Conservation (phyloP, 2,797 vertebrate species). For the Rhinichthys osculus region DNA sequence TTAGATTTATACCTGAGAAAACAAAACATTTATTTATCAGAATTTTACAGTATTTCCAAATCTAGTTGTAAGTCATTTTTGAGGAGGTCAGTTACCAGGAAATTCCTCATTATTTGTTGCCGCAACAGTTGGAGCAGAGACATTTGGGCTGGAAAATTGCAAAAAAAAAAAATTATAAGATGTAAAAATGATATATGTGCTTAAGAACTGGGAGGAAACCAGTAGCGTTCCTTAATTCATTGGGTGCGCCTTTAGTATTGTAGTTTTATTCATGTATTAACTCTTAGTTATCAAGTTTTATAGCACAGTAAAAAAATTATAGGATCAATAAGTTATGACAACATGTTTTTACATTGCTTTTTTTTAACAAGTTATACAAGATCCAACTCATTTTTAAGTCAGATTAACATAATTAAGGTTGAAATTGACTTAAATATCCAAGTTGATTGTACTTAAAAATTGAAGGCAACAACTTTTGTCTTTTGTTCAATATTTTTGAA, state of each 20-base stretch:
- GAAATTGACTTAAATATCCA: too few relatives aligned
- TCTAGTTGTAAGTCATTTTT: neutral
- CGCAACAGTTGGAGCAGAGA: constrained; percentile 26
- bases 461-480: too few relatives aligned
- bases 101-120: constrained; percentile 47
- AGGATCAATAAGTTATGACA: too few relatives aligned
- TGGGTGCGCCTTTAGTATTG: neutral
- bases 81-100: constrained; percentile 49
- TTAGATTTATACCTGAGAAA: constrained; percentile 38
- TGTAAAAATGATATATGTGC: neutral
- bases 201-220: neutral
- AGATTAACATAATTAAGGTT: too few relatives aligned
- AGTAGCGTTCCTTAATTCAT: neutral
- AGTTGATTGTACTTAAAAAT: too few relatives aligned
- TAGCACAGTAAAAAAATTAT: too few relatives aligned
- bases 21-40: neutral
- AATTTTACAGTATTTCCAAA: neutral
- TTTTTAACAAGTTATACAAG: too few relatives aligned
- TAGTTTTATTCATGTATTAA: neutral
- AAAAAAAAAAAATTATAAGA: neutral
- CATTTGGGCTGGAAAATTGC: constrained; percentile 41
- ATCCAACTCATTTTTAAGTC: too few relatives aligned
- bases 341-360: too few relatives aligned
- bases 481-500: neutral
- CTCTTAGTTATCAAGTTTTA: too few relatives aligned